Base-by-base conservation (phyloP, 2,113 vertebrate species). In the Australoheros scitulus region DNA sequence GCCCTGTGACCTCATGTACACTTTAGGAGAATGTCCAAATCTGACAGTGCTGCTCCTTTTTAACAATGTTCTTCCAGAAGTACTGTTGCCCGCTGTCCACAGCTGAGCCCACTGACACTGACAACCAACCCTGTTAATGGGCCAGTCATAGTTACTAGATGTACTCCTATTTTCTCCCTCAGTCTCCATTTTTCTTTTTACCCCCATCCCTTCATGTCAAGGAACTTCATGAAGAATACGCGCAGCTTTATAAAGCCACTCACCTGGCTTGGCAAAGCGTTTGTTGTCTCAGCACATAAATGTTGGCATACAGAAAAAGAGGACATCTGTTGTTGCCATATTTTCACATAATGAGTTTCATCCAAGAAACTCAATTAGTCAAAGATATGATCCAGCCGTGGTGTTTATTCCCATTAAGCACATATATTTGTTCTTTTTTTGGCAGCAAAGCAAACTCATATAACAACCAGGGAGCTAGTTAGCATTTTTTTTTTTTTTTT, bases 1-100 rank as follows among this genome's bases (percentile, higher is more conserved):
- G 52, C 90, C 81, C 79, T 57, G 82, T 93, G 92, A 94, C 93
- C 92, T 80, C 80, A 4, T 91, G 88, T 88, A 86, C 89, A 52
- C 88, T 91, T 92, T 91, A 91, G 83, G 85, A 91, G 84, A 79
- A 80, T 87, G 89, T 92, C 91, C 92, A 88, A 84, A 90, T 88
- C 90, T 92, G 94, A 93, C 93, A 92, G 90, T 26, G 79, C 84
- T 79, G 90, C 81, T 92, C 74, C 79, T 86, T 82, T 92, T 90
- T 94, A 94, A 93, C 94, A 88, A 92, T 77, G 87, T 80, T 91
- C 79, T 80, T 57, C 65, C 26, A 47, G 76, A 90, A 32, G 76
- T 61, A 38, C 79, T 47, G 81, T 75, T 79, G 84, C 79, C 81
- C 64, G 38, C 57, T 65, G 87, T 88, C 87, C 76, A 38, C 92